phyloP scores from a whole-genome alignment of 2,113 vertebrate genomes.

The Xenus cinereus region DNA sequence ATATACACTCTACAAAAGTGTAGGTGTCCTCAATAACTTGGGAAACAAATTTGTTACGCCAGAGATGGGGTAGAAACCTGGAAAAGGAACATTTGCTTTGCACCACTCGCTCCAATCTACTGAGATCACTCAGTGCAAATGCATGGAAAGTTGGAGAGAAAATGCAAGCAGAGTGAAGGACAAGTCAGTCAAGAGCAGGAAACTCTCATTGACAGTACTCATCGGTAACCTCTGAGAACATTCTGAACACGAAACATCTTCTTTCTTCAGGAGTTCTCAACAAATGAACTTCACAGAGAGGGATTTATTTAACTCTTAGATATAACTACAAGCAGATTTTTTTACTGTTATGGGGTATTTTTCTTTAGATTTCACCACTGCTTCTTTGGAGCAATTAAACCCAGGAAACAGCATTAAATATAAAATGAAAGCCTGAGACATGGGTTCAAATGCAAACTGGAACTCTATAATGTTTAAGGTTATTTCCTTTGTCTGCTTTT shows the following conservation, averaged over 20 bases:
- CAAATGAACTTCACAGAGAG: neutral
- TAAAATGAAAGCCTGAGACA: conserved; percentile 24
- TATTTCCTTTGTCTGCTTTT: conserved; percentile 43
- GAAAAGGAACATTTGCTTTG: neutral
- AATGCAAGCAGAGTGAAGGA: neutral
- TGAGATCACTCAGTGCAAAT: neutral
- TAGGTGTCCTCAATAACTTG: neutral
- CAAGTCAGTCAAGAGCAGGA: neutral
- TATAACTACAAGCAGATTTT: neutral
- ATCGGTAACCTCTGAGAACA: neutral
- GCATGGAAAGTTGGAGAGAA: neutral
- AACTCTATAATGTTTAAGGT: neutral
- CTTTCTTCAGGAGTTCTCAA: neutral
- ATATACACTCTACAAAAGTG: neutral
- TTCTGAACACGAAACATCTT: neutral
- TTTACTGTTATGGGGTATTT: neutral
- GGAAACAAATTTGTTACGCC: neutral
- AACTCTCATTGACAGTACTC: neutral
- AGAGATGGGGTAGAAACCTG: neutral
- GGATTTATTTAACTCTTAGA: neutral
- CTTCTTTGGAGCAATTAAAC: conserved; percentile 34
- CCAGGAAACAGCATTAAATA: neutral
- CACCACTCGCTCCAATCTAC: neutral
- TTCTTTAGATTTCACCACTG: neutral
- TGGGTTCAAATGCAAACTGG: conserved; percentile 9